Percentiles rank a stretch among this genome's conserved stretches.
Conservation (phyloP, 2,113 vertebrate genomes). For the Gallinago undulata region DNA sequence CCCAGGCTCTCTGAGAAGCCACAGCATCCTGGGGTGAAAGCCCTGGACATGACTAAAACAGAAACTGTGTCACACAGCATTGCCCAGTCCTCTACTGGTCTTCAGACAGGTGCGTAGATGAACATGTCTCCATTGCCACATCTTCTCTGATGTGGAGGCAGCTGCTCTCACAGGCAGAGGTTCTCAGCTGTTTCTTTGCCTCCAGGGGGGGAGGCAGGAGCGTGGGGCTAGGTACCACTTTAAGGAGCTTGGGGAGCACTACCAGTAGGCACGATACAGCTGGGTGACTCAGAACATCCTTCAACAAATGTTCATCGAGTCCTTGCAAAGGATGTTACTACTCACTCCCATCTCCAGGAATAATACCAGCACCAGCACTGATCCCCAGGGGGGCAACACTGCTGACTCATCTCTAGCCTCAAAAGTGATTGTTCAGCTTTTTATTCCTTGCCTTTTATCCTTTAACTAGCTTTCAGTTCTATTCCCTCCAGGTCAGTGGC, state of each 20-base stretch:
- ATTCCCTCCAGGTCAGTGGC: background rate
- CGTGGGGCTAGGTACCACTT: accelerated
- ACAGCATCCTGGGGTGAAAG: background rate
- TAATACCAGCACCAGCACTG: background rate
- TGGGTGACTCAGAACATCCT: background rate
- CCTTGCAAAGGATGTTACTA: background rate
- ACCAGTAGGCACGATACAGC: background rate
- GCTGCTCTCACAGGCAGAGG: background rate
- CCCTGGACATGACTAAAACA: background rate
- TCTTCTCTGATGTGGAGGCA: background rate
- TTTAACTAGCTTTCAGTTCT: background rate
- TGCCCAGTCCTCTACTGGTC: background rate
- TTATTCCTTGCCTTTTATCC: background rate
- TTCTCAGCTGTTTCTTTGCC: background rate
- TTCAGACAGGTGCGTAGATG: background rate
- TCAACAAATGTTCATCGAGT: background rate
- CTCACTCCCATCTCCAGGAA: background rate
- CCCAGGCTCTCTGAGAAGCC: background rate
- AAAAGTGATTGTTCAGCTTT: background rate
- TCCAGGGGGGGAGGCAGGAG: background rate
- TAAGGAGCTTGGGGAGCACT: background rate
- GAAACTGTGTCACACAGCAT: background rate
- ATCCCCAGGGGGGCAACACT: background rate
- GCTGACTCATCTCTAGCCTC: background rate
- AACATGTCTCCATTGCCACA: background rate